Percentiles rank a stretch among this genome's conserved stretches.
These are phyloP conservation scores for Oreochromis aureus DNA, from an alignment of 2,113 vertebrate genomes.

Conservation along the genomic window DNA sequence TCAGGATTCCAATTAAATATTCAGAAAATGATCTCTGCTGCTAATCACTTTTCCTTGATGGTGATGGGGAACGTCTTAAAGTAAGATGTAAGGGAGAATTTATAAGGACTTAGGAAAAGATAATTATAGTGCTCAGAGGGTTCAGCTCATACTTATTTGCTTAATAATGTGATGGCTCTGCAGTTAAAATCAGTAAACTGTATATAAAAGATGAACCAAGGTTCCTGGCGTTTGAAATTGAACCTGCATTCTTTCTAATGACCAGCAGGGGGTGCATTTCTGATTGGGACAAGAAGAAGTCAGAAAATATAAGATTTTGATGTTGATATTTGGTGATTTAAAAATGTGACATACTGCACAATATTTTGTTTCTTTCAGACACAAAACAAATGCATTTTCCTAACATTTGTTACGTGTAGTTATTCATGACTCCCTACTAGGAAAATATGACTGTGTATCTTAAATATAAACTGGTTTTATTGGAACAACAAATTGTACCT, in stretches of 20 bases:
- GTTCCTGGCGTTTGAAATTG: not conserved
- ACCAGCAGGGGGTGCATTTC: not conserved
- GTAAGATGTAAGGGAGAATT: not conserved
- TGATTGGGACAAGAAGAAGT: not conserved
- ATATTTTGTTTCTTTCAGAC: not conserved
- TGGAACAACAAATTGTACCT: not conserved
- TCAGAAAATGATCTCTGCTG: not conserved
- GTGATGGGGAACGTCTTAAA: not conserved
- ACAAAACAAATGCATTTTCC: rapidly evolving
- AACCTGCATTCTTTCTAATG: not conserved
- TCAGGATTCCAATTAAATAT: not conserved
- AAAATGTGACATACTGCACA: not conserved
- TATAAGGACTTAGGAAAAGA: not conserved
- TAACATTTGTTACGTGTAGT: not conserved
- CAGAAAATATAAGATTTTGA: not conserved
- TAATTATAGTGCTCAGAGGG: not conserved
- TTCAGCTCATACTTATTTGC: not conserved
- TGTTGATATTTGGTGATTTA: not conserved
- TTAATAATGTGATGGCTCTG: not conserved
- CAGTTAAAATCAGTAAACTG: not conserved
- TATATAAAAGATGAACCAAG: not conserved
- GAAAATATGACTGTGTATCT: not conserved
- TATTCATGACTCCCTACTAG: not conserved
- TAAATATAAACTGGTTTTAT: not conserved
- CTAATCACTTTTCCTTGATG: not conserved